Evolutionary conservation across 2,113 vertebrate genomes (phyloP).

Genomic region (Setophaga coronata): DNA sequence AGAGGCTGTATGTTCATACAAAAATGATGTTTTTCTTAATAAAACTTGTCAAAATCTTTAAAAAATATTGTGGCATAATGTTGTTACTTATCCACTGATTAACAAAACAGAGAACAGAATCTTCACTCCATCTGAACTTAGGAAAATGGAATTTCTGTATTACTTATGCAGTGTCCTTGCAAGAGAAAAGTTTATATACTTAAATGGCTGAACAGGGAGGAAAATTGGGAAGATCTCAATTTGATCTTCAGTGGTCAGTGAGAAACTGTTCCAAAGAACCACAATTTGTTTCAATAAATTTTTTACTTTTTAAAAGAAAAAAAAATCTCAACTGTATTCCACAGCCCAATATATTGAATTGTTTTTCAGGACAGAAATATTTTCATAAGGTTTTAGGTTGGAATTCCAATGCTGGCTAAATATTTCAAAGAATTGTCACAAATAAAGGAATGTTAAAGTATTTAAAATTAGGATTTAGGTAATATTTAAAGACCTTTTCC

Average conservation of each 20-base stretch:
- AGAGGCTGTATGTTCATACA: fast-evolving
- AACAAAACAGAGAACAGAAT: not conserved
- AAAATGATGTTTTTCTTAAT: not conserved
- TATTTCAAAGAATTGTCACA: not conserved
- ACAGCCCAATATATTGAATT: not conserved
- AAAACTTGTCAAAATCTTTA: not conserved
- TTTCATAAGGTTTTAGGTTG: not conserved
- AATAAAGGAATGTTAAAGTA: not conserved
- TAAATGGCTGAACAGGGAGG: not conserved
- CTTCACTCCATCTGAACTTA: not conserved
- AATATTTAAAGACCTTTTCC: not conserved
- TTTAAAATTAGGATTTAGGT: not conserved
- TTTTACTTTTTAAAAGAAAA: not conserved
- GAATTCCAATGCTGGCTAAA: not conserved
- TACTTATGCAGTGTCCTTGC: not conserved
- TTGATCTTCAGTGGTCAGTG: not conserved
- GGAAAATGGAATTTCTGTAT: not conserved
- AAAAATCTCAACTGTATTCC: not conserved
- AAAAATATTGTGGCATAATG: not conserved
- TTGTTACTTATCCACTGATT: not conserved
- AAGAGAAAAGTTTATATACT: not conserved
- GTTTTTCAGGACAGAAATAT: not conserved
- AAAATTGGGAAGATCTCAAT: not conserved
- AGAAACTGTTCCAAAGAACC: not conserved
- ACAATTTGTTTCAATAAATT: not conserved